phyloP scores from a whole-genome alignment of 2,113 vertebrate species.

The Bubo blakistoni region DNA sequence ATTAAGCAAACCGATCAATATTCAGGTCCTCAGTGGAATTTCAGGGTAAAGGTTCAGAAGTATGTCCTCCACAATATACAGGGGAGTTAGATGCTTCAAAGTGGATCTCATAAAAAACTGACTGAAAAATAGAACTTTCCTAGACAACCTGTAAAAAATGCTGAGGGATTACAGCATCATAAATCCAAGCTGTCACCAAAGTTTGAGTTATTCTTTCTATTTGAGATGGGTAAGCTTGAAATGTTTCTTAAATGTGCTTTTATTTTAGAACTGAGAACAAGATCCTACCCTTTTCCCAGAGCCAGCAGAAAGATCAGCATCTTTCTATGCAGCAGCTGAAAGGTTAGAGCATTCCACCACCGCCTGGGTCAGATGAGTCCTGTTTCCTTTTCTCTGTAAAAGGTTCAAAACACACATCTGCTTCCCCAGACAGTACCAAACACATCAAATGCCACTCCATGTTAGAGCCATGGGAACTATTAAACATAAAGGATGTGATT shows the following conservation, averaged over 20 bases:
- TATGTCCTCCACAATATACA: neutral
- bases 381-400: fast-evolving
- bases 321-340: neutral
- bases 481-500: neutral
- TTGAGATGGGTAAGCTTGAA: fast-evolving
- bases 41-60: neutral
- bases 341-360: neutral
- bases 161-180: neutral
- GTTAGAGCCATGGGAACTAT: neutral
- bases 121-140: neutral
- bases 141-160: neutral
- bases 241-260: neutral
- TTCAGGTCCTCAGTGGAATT: fast-evolving
- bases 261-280: neutral
- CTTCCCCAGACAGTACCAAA: neutral
- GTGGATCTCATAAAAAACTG: neutral
- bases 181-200: neutral
- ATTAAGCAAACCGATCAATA: neutral
- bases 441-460: neutral
- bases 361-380: neutral
- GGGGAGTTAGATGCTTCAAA: neutral
- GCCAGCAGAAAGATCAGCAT: neutral
- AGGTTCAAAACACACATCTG: neutral
- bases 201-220: neutral
- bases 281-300: neutral